Evolutionary conservation across 2,797 vertebrate genomes (phyloP).

Genomic region (Lepus oiostolus): DNA sequence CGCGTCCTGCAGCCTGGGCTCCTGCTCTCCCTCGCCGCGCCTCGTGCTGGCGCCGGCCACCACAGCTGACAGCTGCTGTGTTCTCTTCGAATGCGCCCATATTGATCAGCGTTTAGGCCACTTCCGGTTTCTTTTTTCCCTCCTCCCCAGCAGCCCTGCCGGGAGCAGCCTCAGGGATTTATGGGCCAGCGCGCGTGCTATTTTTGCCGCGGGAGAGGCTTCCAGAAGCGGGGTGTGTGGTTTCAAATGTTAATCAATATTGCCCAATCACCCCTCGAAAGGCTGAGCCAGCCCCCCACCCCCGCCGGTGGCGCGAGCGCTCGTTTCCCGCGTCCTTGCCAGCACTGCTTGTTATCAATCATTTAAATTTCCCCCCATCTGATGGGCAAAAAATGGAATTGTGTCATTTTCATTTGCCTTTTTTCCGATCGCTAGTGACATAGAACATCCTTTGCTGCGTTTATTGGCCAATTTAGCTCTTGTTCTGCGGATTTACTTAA

Average conservation of each 20-base stretch:
- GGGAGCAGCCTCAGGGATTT: not conserved
- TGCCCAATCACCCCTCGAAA: conserved; percentile 55
- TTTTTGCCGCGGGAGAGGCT: not conserved
- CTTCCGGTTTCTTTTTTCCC: conserved; percentile 16
- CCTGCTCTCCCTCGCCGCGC: too few species aligned
- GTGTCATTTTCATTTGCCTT: conserved; percentile 67
- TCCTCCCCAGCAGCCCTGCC: not conserved
- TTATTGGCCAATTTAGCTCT: conserved; percentile 73
- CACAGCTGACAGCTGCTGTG: fast-evolving
- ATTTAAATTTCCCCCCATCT: conserved; percentile 72
- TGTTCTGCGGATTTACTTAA: conserved; percentile 70
- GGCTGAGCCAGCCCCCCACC: conserved; percentile 15
- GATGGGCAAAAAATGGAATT: conserved; percentile 72
- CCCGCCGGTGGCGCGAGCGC: not conserved
- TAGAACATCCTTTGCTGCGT: conserved; percentile 64
- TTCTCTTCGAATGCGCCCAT: conserved; percentile 54
- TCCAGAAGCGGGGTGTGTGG: conserved; percentile 28
- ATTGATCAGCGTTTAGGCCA: conserved; percentile 26
- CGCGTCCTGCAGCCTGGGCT: not conserved
- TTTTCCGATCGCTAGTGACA: conserved; percentile 70
- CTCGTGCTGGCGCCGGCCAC: not conserved
- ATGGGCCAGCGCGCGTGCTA: not conserved
- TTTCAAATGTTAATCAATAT: conserved; percentile 31
- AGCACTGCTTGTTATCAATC: conserved; percentile 70
- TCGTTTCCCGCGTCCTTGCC: conserved; percentile 66